Conservation (phyloP, 1,140 invertebrate species). For the Apolygus lucorum region DNA sequence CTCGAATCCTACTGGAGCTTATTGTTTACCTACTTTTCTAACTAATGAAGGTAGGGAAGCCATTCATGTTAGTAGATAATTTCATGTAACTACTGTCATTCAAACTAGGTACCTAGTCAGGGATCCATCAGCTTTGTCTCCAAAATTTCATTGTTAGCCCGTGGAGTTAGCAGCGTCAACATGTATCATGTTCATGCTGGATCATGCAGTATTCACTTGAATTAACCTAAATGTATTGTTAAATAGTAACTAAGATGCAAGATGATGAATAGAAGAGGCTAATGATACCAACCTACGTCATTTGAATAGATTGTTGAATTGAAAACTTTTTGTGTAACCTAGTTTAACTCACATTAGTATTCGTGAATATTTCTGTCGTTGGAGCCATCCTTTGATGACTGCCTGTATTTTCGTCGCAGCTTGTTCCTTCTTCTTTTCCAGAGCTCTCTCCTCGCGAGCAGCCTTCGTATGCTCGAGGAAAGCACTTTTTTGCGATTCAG, state of each 20-base stretch:
- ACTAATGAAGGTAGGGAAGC: too few species aligned
- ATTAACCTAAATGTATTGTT: background rate
- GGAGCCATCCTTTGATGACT: constrained; percentile 59
- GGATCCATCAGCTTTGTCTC: too few species aligned
- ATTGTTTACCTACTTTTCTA: too few species aligned
- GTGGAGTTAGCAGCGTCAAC: background rate
- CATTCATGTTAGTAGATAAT: too few species aligned
- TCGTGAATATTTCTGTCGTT: constrained; percentile 47
- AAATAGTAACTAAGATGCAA: background rate
- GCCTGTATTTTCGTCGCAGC: constrained; percentile 65
- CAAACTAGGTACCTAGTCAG: too few species aligned
- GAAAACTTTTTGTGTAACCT: background rate
- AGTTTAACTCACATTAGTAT: constrained; percentile 51
- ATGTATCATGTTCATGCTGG: background rate
- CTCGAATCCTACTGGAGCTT: too few species aligned
- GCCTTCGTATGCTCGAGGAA: constrained; percentile 79
- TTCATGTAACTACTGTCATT: too few species aligned
- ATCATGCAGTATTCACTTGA: background rate
- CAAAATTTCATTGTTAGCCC: too few species aligned
- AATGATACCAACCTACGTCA: background rate
- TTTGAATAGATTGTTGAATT: background rate
- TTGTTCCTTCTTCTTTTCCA: constrained; percentile 65
- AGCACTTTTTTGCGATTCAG: constrained; percentile 42
- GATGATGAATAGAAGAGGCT: background rate
- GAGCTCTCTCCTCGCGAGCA: constrained; percentile 70